Percentiles rank a stretch among this genome's conserved stretches.
phyloP scores from a whole-genome alignment of 2,113 vertebrate genomes.

The Aptenodytes patagonicus region DNA sequence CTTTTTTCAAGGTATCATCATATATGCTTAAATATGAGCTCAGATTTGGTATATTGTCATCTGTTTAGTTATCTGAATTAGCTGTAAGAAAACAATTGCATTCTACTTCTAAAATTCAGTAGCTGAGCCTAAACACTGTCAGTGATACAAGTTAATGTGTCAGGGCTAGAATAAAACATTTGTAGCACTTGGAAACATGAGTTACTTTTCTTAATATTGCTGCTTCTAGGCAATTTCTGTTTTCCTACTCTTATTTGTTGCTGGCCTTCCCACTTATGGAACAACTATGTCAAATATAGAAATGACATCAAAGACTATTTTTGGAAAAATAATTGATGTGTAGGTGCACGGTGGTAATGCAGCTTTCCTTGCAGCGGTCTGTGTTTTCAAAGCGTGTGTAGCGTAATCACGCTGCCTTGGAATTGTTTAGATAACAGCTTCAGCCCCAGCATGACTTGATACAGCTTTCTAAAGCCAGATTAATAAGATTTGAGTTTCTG shows the following conservation, averaged over 20 bases:
- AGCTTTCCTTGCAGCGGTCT: background rate
- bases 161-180: background rate
- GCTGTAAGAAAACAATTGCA: background rate
- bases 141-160: background rate
- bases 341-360: background rate
- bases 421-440: background rate
- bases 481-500: background rate
- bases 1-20: background rate
- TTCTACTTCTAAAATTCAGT: background rate
- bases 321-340: background rate
- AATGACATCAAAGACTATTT: background rate
- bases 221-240: background rate
- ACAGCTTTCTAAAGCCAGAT: background rate
- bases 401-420: fast-evolving
- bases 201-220: background rate
- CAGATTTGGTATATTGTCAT: background rate
- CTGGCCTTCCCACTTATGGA: background rate
- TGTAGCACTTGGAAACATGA: background rate
- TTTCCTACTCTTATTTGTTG: background rate
- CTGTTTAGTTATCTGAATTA: background rate
- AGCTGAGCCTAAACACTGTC: background rate
- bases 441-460: background rate
- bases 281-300: background rate
- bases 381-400: background rate
- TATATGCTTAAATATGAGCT: background rate